Conservation (phyloP, 1,140 invertebrate species). For the Caenorhabditis briggsae region DNA sequence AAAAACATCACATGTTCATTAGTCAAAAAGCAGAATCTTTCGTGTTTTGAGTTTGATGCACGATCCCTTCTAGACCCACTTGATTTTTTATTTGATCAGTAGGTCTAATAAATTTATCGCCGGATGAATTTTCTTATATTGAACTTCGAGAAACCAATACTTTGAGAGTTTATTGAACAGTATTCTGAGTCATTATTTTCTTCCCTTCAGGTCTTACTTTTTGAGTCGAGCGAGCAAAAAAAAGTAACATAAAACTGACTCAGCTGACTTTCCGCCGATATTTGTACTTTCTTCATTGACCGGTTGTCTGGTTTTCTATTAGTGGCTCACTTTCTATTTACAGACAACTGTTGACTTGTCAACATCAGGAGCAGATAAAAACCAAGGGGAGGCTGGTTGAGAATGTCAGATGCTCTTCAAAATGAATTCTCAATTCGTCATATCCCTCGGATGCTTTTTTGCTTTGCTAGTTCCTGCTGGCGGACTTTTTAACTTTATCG, state of each 20-base stretch:
- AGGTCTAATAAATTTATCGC: no score
- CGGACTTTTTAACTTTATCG: constrained; percentile 27
- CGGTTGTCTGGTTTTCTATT: not conserved
- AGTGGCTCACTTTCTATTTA: constrained; percentile 40
- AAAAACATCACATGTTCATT: constrained; percentile 28
- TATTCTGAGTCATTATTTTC: no score
- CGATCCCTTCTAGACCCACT: not conserved
- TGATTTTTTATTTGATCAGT: not conserved
- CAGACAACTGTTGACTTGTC: not conserved
- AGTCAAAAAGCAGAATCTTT: not conserved
- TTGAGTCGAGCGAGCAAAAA: constrained; percentile 7
- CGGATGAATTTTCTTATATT: no score
- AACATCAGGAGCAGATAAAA: not conserved
- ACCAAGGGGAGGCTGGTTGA: no score
- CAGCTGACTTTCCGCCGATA: not conserved
- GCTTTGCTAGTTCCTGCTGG: not conserved
- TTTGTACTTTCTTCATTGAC: constrained; percentile 4
- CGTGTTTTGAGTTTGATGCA: not conserved
- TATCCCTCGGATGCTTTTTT: not conserved
- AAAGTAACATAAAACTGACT: constrained; percentile 5
- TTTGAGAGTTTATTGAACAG: not conserved
- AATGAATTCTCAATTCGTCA: not conserved
- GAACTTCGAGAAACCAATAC: no score
- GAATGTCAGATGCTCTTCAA: not conserved
- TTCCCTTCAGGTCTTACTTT: no score